Conservation (phyloP, 2,113 vertebrate genomes). For the Cryptomyrus ogoouensis region DNA sequence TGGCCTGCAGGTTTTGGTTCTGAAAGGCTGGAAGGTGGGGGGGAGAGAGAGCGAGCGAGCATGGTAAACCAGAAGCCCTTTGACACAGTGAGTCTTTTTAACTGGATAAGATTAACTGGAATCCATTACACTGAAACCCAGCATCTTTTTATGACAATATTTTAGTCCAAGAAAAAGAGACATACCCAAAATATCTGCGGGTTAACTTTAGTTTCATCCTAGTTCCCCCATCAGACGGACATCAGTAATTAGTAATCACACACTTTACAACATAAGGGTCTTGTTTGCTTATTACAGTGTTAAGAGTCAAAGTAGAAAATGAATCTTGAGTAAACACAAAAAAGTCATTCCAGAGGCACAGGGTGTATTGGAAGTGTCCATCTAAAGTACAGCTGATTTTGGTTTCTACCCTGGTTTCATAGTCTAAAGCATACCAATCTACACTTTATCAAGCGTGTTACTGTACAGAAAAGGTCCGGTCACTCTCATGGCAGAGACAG, state of each 20-base stretch:
- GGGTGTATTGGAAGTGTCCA: slow-evolving; percentile 16
- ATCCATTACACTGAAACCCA: neutral
- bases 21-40: neutral
- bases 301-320: neutral
- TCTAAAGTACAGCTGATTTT: slow-evolving; percentile 6
- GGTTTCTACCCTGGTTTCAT: slow-evolving; percentile 6
- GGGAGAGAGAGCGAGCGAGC: neutral
- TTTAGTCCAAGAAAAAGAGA: neutral
- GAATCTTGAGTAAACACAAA: slow-evolving; percentile 5
- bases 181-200: neutral
- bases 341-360: slow-evolving; percentile 13
- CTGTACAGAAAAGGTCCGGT: neutral
- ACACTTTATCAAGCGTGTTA: neutral
- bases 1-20: neutral
- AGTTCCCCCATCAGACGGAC: neutral
- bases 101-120: slow-evolving; percentile 10
- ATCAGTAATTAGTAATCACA: slow-evolving; percentile 18
- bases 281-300: slow-evolving; percentile 12
- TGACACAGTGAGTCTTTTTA: neutral
- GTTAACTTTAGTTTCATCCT: neutral
- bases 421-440: neutral
- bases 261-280: neutral
- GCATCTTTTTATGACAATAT: neutral
- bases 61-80: neutral
- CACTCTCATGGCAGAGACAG: neutral